A percentile compares a stretch with the other conserved stretches of the same genome.
Conservation (phyloP, 2,797 vertebrate genomes). For the Peromyscus eremicus region DNA sequence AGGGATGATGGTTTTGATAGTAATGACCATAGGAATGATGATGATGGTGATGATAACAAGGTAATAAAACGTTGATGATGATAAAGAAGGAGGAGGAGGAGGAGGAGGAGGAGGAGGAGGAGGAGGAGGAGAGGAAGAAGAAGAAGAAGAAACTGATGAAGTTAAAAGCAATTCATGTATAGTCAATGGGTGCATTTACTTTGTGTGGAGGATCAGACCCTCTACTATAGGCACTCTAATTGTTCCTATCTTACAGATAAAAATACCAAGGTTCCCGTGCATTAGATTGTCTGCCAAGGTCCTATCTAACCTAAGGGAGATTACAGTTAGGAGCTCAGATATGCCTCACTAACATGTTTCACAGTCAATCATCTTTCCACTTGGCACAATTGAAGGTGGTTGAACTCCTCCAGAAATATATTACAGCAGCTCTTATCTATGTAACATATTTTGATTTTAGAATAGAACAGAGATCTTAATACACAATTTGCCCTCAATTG, state of each 20-base stretch:
- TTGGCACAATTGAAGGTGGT: neutral
- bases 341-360: neutral
- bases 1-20: no score
- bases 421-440: neutral
- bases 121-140: no score
- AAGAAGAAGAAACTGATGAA: neutral
- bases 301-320: neutral
- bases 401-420: neutral
- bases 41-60: no score
- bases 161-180: neutral
- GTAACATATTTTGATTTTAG: slow-evolving; percentile 48
- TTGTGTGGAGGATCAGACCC: neutral
- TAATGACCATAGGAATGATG: neutral
- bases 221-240: neutral
- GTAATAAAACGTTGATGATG: neutral
- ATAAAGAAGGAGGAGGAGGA: no score
- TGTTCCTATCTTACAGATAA: neutral
- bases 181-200: neutral
- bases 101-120: no score
- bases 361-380: neutral
- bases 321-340: neutral
- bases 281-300: neutral
- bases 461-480: neutral
- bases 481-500: slow-evolving; percentile 39
- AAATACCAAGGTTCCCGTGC: neutral